Evolutionary conservation across 92 coral and sea anemone species (phyloP), one percentile per base, ranked within the genome.

Genomic region (Epizoanthus stellaris): DNA sequence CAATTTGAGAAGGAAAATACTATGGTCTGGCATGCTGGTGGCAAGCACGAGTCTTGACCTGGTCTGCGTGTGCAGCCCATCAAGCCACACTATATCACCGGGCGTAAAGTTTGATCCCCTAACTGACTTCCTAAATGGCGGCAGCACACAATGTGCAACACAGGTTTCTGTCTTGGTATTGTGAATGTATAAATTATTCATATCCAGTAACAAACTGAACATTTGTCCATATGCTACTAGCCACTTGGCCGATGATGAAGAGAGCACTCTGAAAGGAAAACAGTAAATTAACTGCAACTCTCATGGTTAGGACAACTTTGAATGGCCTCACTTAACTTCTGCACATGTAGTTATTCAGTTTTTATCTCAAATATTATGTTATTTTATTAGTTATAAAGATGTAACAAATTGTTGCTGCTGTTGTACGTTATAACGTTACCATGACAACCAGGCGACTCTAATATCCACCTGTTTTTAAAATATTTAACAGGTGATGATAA

Each of bases 11-110:
- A 95, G 68, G 43, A 87, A 73, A 56, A 95, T 94, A 70, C 98
- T 95, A 79, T 93, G 92, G 77, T 95, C 98, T 58, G 97, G 93
- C 95, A 91, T 93, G 74, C 98, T 95, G 25, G 98, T 91, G 19
- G 97, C 96, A 67, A 95, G 88, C 0, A 95, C 77, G 25, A 93
- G 91, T 42, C 83, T 85, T 21, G 77, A 88, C 45, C 45, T 85
- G 45, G 89, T 82, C 15, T 85, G 84, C 67, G 77, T 64, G 47
- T 82, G 68, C 23, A 85, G 54, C 12, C 91, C 93, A 56, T 89
- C 89, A 25, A 96, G 70, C 98, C 98, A 96, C 5, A 75, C 43
- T 2, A 82, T 73, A 16, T 92, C 92, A 8, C 96, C 95, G 1
- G 94, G 90, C 4, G 93, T 91, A 54, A 94, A 95, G 85, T 92